Evolutionary conservation across 1,140 invertebrate species (phyloP).

Genomic region (Pogonomyrmex barbatus): DNA sequence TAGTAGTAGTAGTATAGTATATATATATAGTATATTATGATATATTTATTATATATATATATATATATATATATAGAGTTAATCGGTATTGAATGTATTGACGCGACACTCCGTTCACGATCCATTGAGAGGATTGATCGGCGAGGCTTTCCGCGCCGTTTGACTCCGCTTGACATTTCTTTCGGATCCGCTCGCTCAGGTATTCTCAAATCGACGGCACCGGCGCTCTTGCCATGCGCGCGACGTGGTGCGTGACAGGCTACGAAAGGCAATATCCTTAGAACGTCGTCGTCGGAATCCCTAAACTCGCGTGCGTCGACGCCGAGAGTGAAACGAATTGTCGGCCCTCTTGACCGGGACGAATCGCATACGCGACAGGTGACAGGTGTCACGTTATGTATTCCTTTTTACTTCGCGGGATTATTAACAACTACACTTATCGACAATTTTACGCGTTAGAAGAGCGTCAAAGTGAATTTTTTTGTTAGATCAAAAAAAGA

Average conservation of each 20-base stretch:
- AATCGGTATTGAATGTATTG: background rate
- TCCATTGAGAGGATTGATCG: constrained; percentile 20
- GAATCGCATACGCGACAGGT: constrained; percentile 32
- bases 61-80: too few species aligned
- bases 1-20: too few species aligned
- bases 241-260: constrained; percentile 72
- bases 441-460: background rate
- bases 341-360: constrained; percentile 29
- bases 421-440: constrained; percentile 32
- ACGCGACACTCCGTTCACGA: background rate
- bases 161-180: constrained; percentile 63
- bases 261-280: constrained; percentile 73
- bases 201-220: constrained; percentile 67
- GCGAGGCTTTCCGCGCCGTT: constrained; percentile 38
- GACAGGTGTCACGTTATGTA: constrained; percentile 69
- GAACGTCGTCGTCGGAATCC: constrained; percentile 69
- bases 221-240: constrained; percentile 69
- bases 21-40: too few species aligned
- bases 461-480: background rate
- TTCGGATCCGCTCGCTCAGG: constrained; percentile 63
- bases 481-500: background rate
- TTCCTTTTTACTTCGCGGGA: constrained; percentile 42
- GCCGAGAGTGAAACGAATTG: constrained; percentile 73
- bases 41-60: too few species aligned
- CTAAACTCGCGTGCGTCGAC: constrained; percentile 62